Conservation (phyloP, 2,888 invertebrate species). For the Synanthedon formicaeformis region DNA sequence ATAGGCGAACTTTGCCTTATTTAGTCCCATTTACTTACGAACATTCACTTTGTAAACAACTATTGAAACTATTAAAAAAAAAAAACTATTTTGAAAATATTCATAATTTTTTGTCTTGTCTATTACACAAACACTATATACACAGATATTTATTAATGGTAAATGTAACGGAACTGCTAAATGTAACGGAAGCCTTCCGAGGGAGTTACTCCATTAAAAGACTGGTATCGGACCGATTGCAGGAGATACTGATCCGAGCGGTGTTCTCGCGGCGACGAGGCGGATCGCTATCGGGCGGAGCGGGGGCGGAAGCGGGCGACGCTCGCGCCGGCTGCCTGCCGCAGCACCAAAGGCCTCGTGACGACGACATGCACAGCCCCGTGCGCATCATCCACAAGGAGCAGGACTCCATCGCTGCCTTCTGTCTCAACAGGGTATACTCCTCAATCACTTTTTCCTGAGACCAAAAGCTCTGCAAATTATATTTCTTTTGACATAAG, state of each 20-base stretch:
- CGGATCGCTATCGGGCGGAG: constrained; percentile 31
- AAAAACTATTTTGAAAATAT: too few species aligned
- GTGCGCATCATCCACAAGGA: constrained; percentile 98
- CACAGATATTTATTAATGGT: background rate
- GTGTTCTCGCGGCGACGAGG: constrained; percentile 88
- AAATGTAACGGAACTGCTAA: too few species aligned
- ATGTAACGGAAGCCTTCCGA: background rate
- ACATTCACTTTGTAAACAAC: too few species aligned
- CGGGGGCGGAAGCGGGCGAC: constrained; percentile 12
- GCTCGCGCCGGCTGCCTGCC: constrained; percentile 18
- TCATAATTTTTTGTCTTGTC: too few species aligned
- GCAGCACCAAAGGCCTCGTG: constrained; percentile 19
- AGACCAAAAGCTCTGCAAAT: too few species aligned
- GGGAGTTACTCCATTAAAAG: background rate
- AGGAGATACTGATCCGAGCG: constrained; percentile 93
- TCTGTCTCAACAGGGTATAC: constrained; percentile 91
- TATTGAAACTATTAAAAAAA: too few species aligned
- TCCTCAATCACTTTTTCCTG: too few species aligned
- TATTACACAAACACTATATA: too few species aligned
- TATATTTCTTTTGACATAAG: too few species aligned
- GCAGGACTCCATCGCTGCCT: constrained; percentile 97
- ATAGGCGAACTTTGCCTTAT: too few species aligned
- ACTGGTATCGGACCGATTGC: background rate
- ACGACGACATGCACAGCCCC: constrained; percentile 76
- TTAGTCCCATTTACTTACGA: too few species aligned